Evolutionary conservation across 2,113 vertebrate species (phyloP).

Genomic region (Siniperca chuatsi): DNA sequence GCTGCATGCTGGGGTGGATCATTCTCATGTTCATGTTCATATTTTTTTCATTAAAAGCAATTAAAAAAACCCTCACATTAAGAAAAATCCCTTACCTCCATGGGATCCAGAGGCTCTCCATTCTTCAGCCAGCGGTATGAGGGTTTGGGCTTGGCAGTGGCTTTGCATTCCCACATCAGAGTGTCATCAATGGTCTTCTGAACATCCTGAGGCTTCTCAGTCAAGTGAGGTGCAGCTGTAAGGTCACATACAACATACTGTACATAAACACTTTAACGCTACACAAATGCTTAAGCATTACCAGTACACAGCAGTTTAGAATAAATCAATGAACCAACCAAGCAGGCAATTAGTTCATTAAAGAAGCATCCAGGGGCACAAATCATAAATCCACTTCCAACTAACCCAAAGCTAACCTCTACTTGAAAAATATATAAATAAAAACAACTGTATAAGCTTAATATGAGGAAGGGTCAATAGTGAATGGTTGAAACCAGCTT

Average conservation of each 20-base stretch:
- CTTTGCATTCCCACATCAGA: slow-evolving; percentile 93
- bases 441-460: slow-evolving; percentile 29
- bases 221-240: slow-evolving; percentile 91
- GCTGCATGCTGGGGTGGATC: not conserved
- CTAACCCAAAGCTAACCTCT: slow-evolving; percentile 67
- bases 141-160: slow-evolving; percentile 91
- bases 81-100: slow-evolving; percentile 72
- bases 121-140: slow-evolving; percentile 95
- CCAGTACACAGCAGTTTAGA: slow-evolving; percentile 37
- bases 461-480: slow-evolving; percentile 23
- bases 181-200: slow-evolving; percentile 91
- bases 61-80: not conserved
- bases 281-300: slow-evolving; percentile 39
- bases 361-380: slow-evolving; percentile 62
- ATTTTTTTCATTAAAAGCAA: not conserved
- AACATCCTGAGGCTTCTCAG: slow-evolving; percentile 89
- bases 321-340: slow-evolving; percentile 70
- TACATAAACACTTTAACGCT: slow-evolving; percentile 45
- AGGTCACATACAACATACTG: slow-evolving; percentile 42
- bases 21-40: not conserved
- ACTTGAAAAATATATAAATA: slow-evolving; percentile 56
- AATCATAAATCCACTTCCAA: slow-evolving; percentile 74
- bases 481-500: not conserved
- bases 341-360: slow-evolving; percentile 74
- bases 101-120: slow-evolving; percentile 87